Conservation (phyloP, 2,888 invertebrate genomes). For the Hedychridium roseum region DNA sequence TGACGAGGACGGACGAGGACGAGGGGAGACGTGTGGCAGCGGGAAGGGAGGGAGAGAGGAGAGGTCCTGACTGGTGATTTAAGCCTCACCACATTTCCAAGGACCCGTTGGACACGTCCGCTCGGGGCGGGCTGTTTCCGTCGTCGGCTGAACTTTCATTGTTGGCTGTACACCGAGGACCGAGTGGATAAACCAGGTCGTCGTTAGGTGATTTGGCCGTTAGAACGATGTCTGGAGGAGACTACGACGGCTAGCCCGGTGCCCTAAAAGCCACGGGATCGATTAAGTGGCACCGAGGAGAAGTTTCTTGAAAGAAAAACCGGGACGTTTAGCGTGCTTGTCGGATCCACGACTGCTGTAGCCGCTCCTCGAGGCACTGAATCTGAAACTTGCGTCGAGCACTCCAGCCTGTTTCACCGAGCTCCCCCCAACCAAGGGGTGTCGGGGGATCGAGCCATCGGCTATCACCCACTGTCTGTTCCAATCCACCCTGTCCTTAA, state of each 20-base stretch:
- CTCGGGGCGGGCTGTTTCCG: no score
- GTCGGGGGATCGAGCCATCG: slow-evolving; percentile 14
- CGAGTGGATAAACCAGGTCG: slow-evolving; percentile 5
- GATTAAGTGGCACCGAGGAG: slow-evolving; percentile 36
- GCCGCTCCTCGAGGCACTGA: slow-evolving; percentile 32
- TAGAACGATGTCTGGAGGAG: slow-evolving; percentile 1
- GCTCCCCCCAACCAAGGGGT: slow-evolving; percentile 15
- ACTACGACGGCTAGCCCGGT: slow-evolving; percentile 12
- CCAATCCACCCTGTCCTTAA: slow-evolving; percentile 19
- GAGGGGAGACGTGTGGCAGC: no score
- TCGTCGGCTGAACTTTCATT: no score
- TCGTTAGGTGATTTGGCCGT: slow-evolving; percentile 1
- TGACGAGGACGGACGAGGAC: no score
- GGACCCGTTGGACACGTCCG: no score
- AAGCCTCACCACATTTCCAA: no score
- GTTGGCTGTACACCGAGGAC: no score
- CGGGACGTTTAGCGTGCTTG: slow-evolving; percentile 35
- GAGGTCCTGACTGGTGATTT: not conserved
- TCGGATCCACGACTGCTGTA: slow-evolving; percentile 32
- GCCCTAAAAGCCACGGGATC: slow-evolving; percentile 35
- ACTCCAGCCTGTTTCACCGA: slow-evolving; percentile 28
- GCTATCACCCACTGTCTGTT: slow-evolving; percentile 9
- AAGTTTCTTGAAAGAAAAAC: slow-evolving; percentile 39
- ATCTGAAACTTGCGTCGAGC: slow-evolving; percentile 34
- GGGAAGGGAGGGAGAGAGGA: not conserved